phyloP scores from a whole-genome alignment of 2,797 vertebrate genomes.

The Halcyon leucocephala region DNA sequence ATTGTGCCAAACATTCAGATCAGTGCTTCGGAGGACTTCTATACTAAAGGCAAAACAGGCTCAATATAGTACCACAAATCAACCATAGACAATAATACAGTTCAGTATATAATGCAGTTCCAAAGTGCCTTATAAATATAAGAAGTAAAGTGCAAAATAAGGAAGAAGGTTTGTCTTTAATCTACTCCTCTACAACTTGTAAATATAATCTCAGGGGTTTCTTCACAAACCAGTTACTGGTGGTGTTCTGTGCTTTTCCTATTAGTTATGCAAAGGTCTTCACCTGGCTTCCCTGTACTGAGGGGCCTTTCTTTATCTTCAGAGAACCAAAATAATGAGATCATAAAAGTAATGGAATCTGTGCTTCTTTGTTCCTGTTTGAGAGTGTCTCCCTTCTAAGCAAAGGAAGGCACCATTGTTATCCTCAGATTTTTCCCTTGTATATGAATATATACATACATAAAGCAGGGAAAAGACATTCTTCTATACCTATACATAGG shows the following conservation, averaged over 20 bases:
- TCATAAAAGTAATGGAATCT: not conserved
- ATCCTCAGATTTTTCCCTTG: not conserved
- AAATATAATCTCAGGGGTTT: not conserved
- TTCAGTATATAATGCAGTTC: not conserved
- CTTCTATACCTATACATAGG: not conserved
- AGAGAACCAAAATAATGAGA: not conserved
- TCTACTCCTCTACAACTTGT: not conserved
- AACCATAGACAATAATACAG: not conserved
- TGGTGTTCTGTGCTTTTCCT: not conserved
- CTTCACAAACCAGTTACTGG: not conserved
- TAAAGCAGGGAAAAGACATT: not conserved
- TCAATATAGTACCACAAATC: constrained; percentile 15
- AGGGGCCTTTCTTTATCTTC: not conserved
- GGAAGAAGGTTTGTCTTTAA: not conserved
- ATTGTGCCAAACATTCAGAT: constrained; percentile 21
- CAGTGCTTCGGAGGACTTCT: not conserved
- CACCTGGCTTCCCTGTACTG: not conserved
- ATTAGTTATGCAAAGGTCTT: constrained; percentile 1
- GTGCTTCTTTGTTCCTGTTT: not conserved
- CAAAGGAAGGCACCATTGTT: not conserved
- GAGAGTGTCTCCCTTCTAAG: not conserved
- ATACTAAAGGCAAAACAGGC: constrained; percentile 26
- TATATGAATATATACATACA: not conserved
- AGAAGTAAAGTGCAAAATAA: constrained; percentile 10
- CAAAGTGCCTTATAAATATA: constrained; percentile 29